Percentiles rank a stretch among this genome's conserved stretches.
Conservation (phyloP, 2,113 vertebrate genomes). For the Tupaia chinensis region DNA sequence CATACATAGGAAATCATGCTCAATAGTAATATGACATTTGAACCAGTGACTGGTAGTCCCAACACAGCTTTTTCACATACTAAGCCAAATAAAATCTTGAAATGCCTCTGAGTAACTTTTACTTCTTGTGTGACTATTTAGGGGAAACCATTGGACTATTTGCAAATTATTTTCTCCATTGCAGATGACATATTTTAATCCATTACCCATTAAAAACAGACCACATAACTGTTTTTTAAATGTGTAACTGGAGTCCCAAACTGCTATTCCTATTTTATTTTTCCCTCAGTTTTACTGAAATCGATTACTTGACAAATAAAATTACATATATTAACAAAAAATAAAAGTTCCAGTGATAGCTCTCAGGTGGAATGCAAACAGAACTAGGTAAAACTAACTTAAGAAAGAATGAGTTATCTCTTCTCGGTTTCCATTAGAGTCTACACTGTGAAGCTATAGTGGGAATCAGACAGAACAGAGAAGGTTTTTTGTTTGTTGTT, state of each 20-base stretch:
- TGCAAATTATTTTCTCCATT: neutral
- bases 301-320: neutral
- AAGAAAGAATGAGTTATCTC: neutral
- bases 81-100: neutral
- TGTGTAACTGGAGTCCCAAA: neutral
- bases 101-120: neutral
- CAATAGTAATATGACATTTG: constrained; percentile 83
- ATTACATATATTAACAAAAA: neutral
- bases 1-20: constrained; percentile 79
- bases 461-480: too few species aligned
- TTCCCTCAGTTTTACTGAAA: neutral
- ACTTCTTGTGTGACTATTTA: neutral
- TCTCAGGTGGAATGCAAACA: neutral
- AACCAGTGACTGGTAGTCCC: constrained; percentile 42
- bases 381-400: neutral
- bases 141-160: neutral
- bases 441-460: neutral
- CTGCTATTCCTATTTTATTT: neutral
- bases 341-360: neutral
- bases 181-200: neutral
- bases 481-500: too few species aligned
- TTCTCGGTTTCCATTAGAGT: neutral
- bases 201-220: neutral
- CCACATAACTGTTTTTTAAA: neutral
- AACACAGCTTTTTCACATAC: neutral